A percentile compares a stretch with the other conserved stretches of the same genome.
These are phyloP conservation scores for Lates calcarifer DNA, from an alignment of 2,113 vertebrate genomes.

Conservation along the genomic window DNA sequence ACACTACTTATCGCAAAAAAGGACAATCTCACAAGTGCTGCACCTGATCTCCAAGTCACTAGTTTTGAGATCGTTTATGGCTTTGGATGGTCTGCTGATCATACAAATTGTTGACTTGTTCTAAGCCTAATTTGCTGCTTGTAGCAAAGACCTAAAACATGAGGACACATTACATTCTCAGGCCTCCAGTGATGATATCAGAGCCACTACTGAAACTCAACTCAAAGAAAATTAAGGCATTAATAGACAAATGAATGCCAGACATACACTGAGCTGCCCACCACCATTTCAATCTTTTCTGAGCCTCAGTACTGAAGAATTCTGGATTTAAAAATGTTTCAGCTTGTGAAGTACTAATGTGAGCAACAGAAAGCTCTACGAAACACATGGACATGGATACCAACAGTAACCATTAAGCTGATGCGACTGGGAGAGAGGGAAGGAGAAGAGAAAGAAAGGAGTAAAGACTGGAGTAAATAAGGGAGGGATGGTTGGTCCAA, in stretches of 20 bases:
- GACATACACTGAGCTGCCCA: constrained; percentile 42
- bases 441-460: not conserved
- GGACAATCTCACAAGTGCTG: constrained; percentile 60
- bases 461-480: not conserved
- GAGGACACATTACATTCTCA: constrained; percentile 72
- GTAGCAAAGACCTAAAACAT: constrained; percentile 59
- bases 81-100: constrained; percentile 65
- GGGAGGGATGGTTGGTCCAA: constrained; percentile 32
- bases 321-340: constrained; percentile 22
- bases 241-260: constrained; percentile 67
- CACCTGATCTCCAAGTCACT: constrained; percentile 67
- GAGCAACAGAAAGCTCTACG: constrained; percentile 2
- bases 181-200: constrained; percentile 51
- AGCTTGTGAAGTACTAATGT: constrained; percentile 32
- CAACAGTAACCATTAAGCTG: constrained; percentile 23
- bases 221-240: constrained; percentile 76
- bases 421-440: not conserved
- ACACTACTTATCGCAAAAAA: constrained; percentile 46
- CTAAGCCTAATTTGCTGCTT: constrained; percentile 39
- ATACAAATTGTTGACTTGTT: constrained; percentile 46
- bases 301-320: constrained; percentile 18
- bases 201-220: constrained; percentile 51
- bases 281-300: not conserved
- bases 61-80: constrained; percentile 74
- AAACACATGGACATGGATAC: constrained; percentile 34